Evolutionary conservation across 2,113 vertebrate species (phyloP).

Genomic region (Pelusios castaneus): DNA sequence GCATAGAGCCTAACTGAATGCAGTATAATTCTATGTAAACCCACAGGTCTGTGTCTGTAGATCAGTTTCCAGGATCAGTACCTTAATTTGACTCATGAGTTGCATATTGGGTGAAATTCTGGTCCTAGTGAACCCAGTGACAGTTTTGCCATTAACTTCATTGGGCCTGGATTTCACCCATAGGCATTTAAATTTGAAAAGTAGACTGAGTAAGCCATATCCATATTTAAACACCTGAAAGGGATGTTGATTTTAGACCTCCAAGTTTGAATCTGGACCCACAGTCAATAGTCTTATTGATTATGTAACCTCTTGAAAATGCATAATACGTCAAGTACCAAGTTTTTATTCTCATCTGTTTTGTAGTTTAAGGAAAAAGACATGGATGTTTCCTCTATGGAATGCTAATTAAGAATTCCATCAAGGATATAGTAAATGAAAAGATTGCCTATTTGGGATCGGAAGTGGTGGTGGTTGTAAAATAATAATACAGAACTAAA

Average conservation of each 20-base stretch:
- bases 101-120: not conserved
- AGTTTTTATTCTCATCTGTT: not conserved
- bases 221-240: not conserved
- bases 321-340: not conserved
- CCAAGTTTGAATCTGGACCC: not conserved
- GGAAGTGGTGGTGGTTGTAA: not conserved
- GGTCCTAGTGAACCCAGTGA: not conserved
- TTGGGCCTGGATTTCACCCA: not conserved
- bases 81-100: not conserved
- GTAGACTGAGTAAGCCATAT: not conserved
- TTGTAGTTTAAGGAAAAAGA: not conserved
- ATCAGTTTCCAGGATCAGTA: not conserved
- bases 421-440: not conserved
- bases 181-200: not conserved
- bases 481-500: not conserved
- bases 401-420: not conserved
- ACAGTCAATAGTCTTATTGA: not conserved
- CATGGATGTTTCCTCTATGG: not conserved
- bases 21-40: slow-evolving; percentile 8
- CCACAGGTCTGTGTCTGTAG: not conserved
- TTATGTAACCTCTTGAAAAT: not conserved
- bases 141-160: not conserved
- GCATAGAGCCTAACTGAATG: not conserved
- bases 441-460: not conserved
- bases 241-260: not conserved